phyloP scores from a whole-genome alignment of 2,888 invertebrate species.

The Caenorhabditis parvicauda region DNA sequence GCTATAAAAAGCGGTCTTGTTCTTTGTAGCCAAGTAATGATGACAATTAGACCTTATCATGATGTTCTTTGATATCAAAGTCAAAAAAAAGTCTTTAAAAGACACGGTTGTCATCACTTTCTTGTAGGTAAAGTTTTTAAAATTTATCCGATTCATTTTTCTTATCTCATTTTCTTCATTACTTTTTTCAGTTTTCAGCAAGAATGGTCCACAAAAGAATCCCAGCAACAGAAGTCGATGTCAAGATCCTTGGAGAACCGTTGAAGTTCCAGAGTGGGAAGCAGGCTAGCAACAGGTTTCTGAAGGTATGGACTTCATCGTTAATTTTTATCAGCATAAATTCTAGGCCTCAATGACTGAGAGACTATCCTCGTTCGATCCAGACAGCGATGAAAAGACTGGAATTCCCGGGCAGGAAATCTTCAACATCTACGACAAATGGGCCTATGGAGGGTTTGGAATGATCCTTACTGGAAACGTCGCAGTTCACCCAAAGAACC shows the following conservation, averaged over 20 bases:
- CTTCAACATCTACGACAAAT: constrained; percentile 43
- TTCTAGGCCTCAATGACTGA: constrained; percentile 12
- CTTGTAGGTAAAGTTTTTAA: no score
- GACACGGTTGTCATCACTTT: no score
- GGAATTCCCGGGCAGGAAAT: constrained; percentile 39
- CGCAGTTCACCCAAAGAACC: constrained; percentile 20
- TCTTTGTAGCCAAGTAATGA: no score
- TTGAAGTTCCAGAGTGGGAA: constrained; percentile 24
- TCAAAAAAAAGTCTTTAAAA: no score
- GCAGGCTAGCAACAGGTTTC: constrained; percentile 20
- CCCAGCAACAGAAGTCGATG: not conserved
- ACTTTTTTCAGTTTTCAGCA: no score
- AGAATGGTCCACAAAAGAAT: not conserved
- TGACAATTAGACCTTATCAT: no score
- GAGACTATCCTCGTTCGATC: constrained; percentile 12
- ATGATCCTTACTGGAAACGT: constrained; percentile 45
- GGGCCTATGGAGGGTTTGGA: constrained; percentile 45
- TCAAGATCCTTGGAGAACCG: constrained; percentile 12
- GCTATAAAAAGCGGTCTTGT: no score
- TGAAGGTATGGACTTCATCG: no score
- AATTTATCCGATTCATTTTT: no score
- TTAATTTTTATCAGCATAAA: not conserved
- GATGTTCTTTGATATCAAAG: no score
- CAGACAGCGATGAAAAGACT: constrained; percentile 9
- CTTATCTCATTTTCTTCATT: no score